These are phyloP conservation scores for Platycheirus albimanus DNA, from an alignment of 2,888 invertebrate genomes.

Conservation along the genomic window DNA sequence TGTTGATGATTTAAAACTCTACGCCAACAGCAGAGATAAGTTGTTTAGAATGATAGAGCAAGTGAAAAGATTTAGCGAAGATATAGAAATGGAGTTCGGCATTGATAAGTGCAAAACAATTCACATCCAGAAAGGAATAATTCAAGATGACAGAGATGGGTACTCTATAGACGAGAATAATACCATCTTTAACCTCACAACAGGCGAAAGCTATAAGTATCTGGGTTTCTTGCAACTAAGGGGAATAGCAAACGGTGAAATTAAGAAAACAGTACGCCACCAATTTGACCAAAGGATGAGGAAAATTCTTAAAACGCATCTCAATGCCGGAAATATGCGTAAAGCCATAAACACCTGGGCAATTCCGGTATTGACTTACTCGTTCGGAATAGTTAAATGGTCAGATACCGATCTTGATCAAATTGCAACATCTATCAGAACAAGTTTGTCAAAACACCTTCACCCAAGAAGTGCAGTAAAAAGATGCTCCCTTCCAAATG, in stretches of 20 bases:
- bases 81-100: conserved; percentile 11
- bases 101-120: conserved; percentile 2
- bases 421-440: neutral
- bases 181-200: neutral
- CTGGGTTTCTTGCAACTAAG: conserved; percentile 2
- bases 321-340: neutral
- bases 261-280: neutral
- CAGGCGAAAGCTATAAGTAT: conserved; percentile 4
- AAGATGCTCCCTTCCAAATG: neutral
- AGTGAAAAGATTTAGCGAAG: neutral
- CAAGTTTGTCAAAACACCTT: neutral
- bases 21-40: too few species aligned
- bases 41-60: neutral
- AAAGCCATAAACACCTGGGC: conserved; percentile 6
- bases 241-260: neutral
- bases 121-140: neutral
- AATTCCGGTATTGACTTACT: neutral
- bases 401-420: neutral
- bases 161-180: neutral
- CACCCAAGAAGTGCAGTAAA: neutral
- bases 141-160: conserved; percentile 2
- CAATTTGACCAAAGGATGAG: neutral
- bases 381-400: conserved; percentile 6
- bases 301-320: neutral
- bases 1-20: too few species aligned